A percentile compares a stretch with the other conserved stretches of the same genome.
Evolutionary conservation across 2,888 invertebrate genomes (phyloP).

Genomic region (Bombyx huttoni): DNA sequence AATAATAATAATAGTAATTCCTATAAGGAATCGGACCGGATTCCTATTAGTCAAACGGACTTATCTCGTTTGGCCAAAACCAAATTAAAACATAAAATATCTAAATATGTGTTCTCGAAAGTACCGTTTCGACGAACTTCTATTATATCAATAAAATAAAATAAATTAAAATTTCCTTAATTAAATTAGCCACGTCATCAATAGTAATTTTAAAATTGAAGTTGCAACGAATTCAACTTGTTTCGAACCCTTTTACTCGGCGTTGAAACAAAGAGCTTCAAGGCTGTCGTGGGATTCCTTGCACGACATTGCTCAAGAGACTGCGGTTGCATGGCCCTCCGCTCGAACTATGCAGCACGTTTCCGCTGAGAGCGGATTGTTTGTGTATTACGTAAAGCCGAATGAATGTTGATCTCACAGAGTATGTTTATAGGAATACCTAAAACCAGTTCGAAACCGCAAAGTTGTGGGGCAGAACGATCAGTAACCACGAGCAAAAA

Average conservation of each 20-base stretch:
- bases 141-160: no score
- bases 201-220: background rate
- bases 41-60: no score
- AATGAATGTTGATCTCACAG: slow-evolving; percentile 27
- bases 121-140: no score
- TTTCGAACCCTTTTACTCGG: slow-evolving; percentile 32
- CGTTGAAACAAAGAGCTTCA: slow-evolving; percentile 43
- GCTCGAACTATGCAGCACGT: slow-evolving; percentile 29
- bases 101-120: no score
- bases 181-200: background rate
- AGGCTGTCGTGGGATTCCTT: slow-evolving; percentile 40
- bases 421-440: slow-evolving; percentile 39
- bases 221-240: slow-evolving; percentile 19
- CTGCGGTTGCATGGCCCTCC: slow-evolving; percentile 31
- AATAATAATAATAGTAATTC: no score
- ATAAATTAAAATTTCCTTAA: slow-evolving; percentile 1
- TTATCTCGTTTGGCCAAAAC: no score
- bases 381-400: slow-evolving; percentile 12
- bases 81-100: no score
- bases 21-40: no score
- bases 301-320: slow-evolving; percentile 35
- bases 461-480: slow-evolving; percentile 37
- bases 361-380: slow-evolving; percentile 27
- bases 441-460: slow-evolving; percentile 45
- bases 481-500: slow-evolving; percentile 28